Evolutionary conservation across 2,797 vertebrate species (phyloP).

Genomic region (Philypnodon macrostomus): DNA sequence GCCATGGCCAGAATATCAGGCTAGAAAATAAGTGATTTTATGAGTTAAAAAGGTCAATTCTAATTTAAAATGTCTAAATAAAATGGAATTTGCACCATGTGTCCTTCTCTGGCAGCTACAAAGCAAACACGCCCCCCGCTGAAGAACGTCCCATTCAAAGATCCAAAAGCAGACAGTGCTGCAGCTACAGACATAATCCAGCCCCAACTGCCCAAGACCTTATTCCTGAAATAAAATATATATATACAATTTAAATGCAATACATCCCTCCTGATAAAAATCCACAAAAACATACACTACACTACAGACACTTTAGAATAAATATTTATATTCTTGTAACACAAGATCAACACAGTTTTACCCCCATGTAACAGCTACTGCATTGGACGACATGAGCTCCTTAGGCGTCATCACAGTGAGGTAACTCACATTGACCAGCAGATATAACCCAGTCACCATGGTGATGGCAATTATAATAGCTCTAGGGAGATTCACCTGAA

Average conservation of each 20-base stretch:
- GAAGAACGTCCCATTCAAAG: constrained; percentile 84
- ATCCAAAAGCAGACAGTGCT: constrained; percentile 85
- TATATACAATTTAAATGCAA: background rate
- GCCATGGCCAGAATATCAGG: constrained; percentile 87
- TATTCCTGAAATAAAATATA: constrained; percentile 71
- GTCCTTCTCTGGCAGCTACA: constrained; percentile 86
- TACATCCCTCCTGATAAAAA: background rate
- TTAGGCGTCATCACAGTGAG: constrained; percentile 82
- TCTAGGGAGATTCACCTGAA: constrained; percentile 85
- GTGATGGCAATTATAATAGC: constrained; percentile 86
- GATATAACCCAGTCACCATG: constrained; percentile 84
- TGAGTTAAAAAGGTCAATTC: too few relatives aligned
- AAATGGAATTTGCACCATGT: constrained; percentile 79
- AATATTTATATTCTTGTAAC: too few relatives aligned
- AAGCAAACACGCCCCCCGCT: constrained; percentile 83
- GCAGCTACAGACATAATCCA: constrained; percentile 88
- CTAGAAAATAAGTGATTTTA: constrained; percentile 54
- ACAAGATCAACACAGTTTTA: too few relatives aligned
- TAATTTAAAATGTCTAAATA: too few relatives aligned
- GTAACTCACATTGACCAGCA: constrained; percentile 90
- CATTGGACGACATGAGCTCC: constrained; percentile 84
- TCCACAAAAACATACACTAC: background rate
- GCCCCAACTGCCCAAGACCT: constrained; percentile 85
- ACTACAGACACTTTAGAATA: too few relatives aligned
- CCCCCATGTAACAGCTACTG: constrained; percentile 89